phyloP scores from a whole-genome alignment of 2,113 vertebrate genomes.

The Vulpes ferrilata region DNA sequence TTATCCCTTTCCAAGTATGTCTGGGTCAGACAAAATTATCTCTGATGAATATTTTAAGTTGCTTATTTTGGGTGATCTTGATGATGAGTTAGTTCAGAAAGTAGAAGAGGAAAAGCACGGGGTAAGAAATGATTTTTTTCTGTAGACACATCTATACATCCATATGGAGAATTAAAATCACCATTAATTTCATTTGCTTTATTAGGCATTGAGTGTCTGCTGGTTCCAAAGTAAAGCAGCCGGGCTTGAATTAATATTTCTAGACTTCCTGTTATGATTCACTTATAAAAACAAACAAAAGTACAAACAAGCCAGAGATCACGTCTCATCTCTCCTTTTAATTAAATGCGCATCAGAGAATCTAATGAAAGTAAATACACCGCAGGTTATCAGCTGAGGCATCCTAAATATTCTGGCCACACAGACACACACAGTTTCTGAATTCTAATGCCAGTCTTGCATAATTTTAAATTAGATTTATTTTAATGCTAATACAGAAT shows the following conservation, averaged over 20 bases:
- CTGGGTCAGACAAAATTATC: not conserved
- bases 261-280: not conserved
- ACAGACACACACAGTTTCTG: not conserved
- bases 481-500: not conserved
- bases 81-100: not conserved
- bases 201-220: not conserved
- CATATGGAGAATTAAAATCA: not conserved
- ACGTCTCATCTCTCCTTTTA: not conserved
- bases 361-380: not conserved
- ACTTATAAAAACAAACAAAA: not conserved
- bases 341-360: constrained; percentile 26
- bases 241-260: not conserved
- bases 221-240: not conserved
- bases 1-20: not conserved
- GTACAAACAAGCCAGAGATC: not conserved
- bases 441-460: not conserved
- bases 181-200: not conserved
- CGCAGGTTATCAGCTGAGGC: not conserved
- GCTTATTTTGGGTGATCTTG: not conserved
- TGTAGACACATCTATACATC: no score
- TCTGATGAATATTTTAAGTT: not conserved
- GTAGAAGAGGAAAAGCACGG: no score
- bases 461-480: not conserved
- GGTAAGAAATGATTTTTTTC: not conserved
- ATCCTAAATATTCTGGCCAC: not conserved